Base-by-base conservation (phyloP, 2,797 vertebrate species). In the Discoglossus pictus region DNA sequence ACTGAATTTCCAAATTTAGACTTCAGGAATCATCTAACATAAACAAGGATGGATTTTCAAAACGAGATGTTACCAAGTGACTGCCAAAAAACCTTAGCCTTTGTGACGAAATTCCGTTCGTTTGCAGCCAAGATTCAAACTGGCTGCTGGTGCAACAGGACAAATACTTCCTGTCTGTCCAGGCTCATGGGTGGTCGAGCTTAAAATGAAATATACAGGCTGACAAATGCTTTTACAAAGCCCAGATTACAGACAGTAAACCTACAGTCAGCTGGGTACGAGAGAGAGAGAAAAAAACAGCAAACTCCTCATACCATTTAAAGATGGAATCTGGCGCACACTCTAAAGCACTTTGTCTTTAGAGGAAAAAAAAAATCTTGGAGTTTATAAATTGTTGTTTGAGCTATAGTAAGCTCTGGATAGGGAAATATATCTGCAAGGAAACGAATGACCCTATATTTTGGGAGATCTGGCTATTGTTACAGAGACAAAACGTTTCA, bases 201-300 rank as follows among this genome's bases (percentile, higher is more conserved):
- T 88, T 82, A 86, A 82, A 84, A 87, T 88, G 86, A 88, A 93
- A 88, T 87, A 91, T 89, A 92, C 91, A 89, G 88, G 90, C 91
- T 93, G 90, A 92, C 91, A 93, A 93, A 94, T 93, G 91, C 87
- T 83, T 88, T 88, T 88, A 89, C 87, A 89, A 85, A 89, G 86
- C 89, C 90, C 91, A 92, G 92, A 94, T 89, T 92, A 92, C 92
- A 91, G 92, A 94, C 91, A 92, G 92, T 94, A 95, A 95, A 95
- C 92, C 87, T 81, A 81, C 88, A 90, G 89, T 87, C 89, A 88
- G 89, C 88, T 83, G 86, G 87, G 89, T 88, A 89, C 87, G 73
- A 80, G 60, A 86, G 78, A 80, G 81, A 76, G 53, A 73, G 70
- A 80, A 83, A 86, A 74, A 79, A 81, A 85, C 80, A 61, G 80